Base-by-base conservation (phyloP, 2,797 vertebrate species). In the Brachyalestes nurse region DNA sequence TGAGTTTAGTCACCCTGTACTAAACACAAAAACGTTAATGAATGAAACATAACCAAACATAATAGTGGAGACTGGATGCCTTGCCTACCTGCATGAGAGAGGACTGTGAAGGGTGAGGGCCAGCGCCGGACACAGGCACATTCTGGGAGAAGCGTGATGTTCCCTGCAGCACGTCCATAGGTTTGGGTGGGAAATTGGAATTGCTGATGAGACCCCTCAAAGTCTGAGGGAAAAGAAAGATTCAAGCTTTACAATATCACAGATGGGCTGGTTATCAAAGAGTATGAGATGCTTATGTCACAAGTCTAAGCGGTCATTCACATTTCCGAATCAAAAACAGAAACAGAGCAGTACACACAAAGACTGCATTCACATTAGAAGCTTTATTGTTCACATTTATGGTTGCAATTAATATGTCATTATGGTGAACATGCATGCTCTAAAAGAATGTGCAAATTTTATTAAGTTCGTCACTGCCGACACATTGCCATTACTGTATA, bases 141-240 rank as follows among this genome's bases (percentile, higher is more conserved):
- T 83, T 86, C 47, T 92, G 92, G 1, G 92, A 83, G 84, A 88
- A 95, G 71, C 93, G 93, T 1, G 91, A 88, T 0, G 85, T 6
- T 42, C 91, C 91, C 79, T 92, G 93, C 34, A 89, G 81, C 81
- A 90, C 65, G 6, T 93, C 92, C 84, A 91, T 77, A 17, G 92
- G 86, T 90, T 94, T 94, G 5, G 89, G 84, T 16, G 89, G 89
- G 67, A 90, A 92, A 82, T 42, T 89, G 51, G 91, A 88, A 84
- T 84, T 90, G 78, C 90, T 89, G 83, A 94, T 91, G 75, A 93
- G 86, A 16, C 93, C 93, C 85, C 92, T 91, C 77, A 95, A 87
- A 66, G 92, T 91, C 93, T 94, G 72, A 14, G 86, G 6, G 10
- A 51, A n/a, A 45, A 58, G 19, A 49, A 53, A 40, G 28, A 23